These are phyloP conservation scores for Conus ventricosus DNA, from an alignment of 1,140 invertebrate species.

Conservation along the genomic window DNA sequence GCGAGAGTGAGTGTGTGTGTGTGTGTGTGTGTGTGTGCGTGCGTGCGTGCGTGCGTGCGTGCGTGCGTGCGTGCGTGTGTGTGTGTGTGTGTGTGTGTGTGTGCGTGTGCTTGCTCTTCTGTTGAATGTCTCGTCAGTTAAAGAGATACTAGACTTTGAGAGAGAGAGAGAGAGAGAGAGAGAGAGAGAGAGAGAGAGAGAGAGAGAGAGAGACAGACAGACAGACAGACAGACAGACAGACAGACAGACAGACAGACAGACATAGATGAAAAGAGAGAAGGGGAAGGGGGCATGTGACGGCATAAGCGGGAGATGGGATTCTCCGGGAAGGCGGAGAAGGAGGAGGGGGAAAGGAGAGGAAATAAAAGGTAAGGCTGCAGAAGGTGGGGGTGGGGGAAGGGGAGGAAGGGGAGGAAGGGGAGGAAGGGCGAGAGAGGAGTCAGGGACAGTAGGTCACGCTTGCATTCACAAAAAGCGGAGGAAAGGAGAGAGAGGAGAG, in stretches of 20 bases:
- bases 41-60: neutral
- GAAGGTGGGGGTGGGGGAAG: neutral
- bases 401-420: neutral
- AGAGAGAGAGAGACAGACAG: neutral
- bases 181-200: neutral
- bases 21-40: neutral
- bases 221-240: too few species aligned
- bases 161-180: neutral
- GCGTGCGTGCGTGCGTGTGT: neutral
- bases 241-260: too few species aligned
- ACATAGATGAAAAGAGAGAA: neutral
- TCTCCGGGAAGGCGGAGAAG: neutral
- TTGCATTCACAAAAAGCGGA: too few species aligned
- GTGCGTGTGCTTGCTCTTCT: too few species aligned
- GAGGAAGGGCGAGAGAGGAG: neutral
- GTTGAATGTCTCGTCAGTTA: neutral
- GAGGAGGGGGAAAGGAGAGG: constrained; percentile 7
- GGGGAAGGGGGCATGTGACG: neutral
- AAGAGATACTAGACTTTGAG: neutral
- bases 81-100: too few species aligned
- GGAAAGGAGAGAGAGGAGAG: too few species aligned
- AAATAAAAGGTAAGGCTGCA: neutral
- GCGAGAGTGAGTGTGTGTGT: too few species aligned
- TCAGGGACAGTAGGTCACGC: neutral
- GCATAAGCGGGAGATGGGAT: neutral